A percentile compares a stretch with the other conserved stretches of the same genome.
Evolutionary conservation across 2,113 vertebrate species (phyloP).

Genomic region (Propithecus coquereli): DNA sequence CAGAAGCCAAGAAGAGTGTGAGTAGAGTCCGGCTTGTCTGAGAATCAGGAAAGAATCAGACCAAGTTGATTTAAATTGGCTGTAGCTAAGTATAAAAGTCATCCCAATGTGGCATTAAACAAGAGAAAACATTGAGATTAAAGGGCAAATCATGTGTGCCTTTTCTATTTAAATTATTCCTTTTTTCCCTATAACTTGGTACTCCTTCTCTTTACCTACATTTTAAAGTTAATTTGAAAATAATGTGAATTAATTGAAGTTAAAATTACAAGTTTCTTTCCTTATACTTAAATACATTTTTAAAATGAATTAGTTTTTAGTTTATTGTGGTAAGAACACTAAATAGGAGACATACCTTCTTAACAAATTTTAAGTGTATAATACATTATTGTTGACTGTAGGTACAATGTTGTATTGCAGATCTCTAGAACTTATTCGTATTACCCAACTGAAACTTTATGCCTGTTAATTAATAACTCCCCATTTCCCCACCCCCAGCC

Average conservation of each 20-base stretch:
- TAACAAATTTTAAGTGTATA: background rate
- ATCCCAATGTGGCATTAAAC: background rate
- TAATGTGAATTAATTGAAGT: slow-evolving; percentile 1
- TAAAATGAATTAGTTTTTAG: background rate
- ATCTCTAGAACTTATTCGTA: background rate
- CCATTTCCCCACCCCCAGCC: background rate
- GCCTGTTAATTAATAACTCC: background rate
- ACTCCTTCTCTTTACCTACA: background rate
- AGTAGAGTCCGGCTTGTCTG: background rate
- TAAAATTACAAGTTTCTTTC: background rate
- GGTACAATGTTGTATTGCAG: background rate
- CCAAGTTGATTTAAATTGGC: background rate
- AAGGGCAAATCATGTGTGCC: background rate
- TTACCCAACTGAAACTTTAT: background rate
- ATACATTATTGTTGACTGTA: background rate
- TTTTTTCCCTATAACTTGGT: background rate
- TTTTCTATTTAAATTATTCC: slow-evolving; percentile 19
- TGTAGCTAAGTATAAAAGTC: background rate
- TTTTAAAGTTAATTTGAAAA: slow-evolving; percentile 27
- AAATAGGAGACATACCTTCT: background rate
- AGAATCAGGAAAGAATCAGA: background rate
- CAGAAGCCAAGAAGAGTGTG: background rate
- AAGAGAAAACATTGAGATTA: background rate
- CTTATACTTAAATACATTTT: background rate
- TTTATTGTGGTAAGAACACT: background rate